Conservation (phyloP, 1,140 invertebrate genomes). For the Drosophila suzukii region DNA sequence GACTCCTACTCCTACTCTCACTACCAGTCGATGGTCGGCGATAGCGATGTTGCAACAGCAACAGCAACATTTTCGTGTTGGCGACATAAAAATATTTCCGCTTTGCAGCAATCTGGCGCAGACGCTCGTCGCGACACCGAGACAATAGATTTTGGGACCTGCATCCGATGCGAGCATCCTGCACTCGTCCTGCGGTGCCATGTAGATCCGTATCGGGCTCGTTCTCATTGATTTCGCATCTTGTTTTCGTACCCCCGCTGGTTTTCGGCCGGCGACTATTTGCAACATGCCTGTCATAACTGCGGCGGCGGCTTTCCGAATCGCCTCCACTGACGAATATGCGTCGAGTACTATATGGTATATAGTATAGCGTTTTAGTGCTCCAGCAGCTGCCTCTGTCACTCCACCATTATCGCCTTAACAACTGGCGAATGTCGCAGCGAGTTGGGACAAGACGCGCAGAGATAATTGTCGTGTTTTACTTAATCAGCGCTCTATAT, state of each 20-base stretch:
- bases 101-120: conserved; percentile 51
- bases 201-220: conserved; percentile 65
- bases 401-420: conserved; percentile 52
- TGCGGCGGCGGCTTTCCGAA: conserved; percentile 6
- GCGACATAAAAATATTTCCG: conserved; percentile 77
- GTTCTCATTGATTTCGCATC: conserved; percentile 48
- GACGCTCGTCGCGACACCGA: conserved; percentile 43
- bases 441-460: conserved; percentile 66
- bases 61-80: conserved; percentile 67
- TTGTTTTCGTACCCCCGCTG: conserved; percentile 47
- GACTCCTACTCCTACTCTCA: conserved; percentile 7
- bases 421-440: conserved; percentile 77
- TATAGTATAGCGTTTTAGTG: not conserved
- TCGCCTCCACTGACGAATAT: conserved; percentile 12
- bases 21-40: conserved; percentile 53
- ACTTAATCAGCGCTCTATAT: conserved; percentile 66
- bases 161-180: conserved; percentile 27
- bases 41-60: conserved; percentile 52
- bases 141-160: conserved; percentile 58
- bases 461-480: conserved; percentile 73
- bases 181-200: conserved; percentile 34
- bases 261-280: conserved; percentile 11
- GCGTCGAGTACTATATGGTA: not conserved
- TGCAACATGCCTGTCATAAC: conserved; percentile 37
- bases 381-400: conserved; percentile 27